Conservation (phyloP, 2,888 invertebrate genomes). For the Synergus gifuensis region DNA sequence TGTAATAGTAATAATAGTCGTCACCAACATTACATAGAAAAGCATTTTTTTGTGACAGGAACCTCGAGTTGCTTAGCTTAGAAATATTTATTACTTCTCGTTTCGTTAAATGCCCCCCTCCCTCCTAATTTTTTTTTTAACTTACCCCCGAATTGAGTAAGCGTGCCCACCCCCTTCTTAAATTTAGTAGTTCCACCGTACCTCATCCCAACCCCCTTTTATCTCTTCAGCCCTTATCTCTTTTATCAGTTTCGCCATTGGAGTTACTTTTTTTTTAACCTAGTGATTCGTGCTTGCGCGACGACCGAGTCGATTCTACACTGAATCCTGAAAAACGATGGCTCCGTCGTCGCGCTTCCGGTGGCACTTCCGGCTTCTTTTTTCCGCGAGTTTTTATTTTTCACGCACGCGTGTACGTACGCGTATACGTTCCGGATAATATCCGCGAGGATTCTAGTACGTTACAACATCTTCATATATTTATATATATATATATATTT, state of each 20-base stretch:
- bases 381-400: constrained; percentile 42
- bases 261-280: constrained; percentile 43
- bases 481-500: constrained; percentile 61
- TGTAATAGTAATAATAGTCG: constrained; percentile 72
- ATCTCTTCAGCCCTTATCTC: constrained; percentile 42
- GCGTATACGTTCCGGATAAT: constrained; percentile 65
- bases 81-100: constrained; percentile 72
- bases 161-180: background rate
- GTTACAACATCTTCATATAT: constrained; percentile 66
- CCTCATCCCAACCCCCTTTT: constrained; percentile 1
- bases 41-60: constrained; percentile 75
- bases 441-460: constrained; percentile 69
- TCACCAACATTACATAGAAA: constrained; percentile 73
- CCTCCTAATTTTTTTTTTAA: constrained; percentile 41
- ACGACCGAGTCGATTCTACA: constrained; percentile 32
- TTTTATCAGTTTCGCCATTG: constrained; percentile 31
- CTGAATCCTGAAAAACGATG: constrained; percentile 26
- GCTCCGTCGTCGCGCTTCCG: constrained; percentile 47
- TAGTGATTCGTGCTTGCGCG: constrained; percentile 55
- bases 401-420: constrained; percentile 61
- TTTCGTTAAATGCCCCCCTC: constrained; percentile 51
- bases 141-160: constrained; percentile 29
- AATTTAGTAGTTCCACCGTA: constrained; percentile 36
- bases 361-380: constrained; percentile 56
- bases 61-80: constrained; percentile 75